These are phyloP conservation scores for Nysson spinosus DNA, from an alignment of 2,888 invertebrate genomes.

Conservation along the genomic window DNA sequence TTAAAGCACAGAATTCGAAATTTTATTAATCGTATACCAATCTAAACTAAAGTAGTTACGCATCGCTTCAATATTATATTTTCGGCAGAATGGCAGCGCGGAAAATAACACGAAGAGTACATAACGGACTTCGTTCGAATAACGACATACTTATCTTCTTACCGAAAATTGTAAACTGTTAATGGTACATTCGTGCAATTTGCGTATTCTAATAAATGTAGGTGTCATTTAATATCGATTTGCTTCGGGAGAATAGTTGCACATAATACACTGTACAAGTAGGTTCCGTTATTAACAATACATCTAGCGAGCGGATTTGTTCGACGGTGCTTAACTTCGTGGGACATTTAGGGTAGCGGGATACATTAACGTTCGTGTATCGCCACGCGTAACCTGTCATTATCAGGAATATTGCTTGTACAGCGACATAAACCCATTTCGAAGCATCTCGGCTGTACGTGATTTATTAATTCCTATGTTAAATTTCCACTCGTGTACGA, in stretches of 20 bases:
- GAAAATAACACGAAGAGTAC: too few species aligned
- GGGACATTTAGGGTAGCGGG: slow-evolving; percentile 50
- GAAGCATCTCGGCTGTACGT: slow-evolving; percentile 41
- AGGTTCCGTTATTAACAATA: slow-evolving; percentile 37
- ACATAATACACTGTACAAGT: slow-evolving; percentile 33
- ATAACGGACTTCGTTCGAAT: too few species aligned
- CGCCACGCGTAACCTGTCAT: slow-evolving; percentile 56
- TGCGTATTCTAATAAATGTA: too few species aligned
- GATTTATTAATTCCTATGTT: slow-evolving; percentile 53
- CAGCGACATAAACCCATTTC: slow-evolving; percentile 40
- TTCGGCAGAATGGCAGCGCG: too few species aligned
- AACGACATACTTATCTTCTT: too few species aligned
- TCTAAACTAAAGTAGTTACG: too few species aligned
- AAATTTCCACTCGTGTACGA: not conserved
- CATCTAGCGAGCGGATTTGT: slow-evolving; percentile 47
- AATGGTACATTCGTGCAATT: too few species aligned
- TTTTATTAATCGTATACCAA: too few species aligned
- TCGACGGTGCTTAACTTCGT: slow-evolving; percentile 52
- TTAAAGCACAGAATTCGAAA: too few species aligned
- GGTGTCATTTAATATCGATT: too few species aligned
- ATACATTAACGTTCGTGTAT: slow-evolving; percentile 51
- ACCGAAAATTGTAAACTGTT: too few species aligned
- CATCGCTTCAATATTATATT: too few species aligned
- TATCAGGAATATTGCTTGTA: slow-evolving; percentile 55
- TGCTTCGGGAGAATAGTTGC: slow-evolving; percentile 14